These are phyloP conservation scores for Solenodon paradoxus DNA, from an alignment of 2,113 vertebrate species.

Conservation along the genomic window DNA sequence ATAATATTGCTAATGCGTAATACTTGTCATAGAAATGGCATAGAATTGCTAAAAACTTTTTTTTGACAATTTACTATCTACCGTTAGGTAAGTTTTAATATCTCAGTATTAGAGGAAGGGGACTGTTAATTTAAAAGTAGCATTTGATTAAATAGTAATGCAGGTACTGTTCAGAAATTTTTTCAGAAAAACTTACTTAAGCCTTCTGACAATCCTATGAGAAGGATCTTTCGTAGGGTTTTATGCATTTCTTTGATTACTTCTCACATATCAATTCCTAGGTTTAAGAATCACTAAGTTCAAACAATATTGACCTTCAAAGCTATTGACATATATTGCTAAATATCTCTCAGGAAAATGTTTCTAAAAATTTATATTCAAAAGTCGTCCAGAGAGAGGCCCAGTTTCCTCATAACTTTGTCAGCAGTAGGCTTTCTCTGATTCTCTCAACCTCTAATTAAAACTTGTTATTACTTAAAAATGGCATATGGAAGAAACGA, in stretches of 20 bases:
- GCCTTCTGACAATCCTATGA: background rate
- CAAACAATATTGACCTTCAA: background rate
- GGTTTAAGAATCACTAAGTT: background rate
- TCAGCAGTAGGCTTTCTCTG: background rate
- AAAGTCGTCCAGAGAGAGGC: background rate
- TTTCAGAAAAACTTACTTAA: background rate
- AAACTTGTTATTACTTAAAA: slow-evolving; percentile 2
- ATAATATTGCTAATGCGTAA: background rate
- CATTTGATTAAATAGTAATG: background rate
- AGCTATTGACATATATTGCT: background rate
- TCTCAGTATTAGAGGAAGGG: background rate
- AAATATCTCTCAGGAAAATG: background rate
- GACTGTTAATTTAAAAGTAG: background rate
- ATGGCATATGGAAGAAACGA: background rate
- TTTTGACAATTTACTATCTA: background rate
- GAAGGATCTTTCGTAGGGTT: background rate
- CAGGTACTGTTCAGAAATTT: too few species aligned
- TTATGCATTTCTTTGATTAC: background rate
- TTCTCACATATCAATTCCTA: background rate
- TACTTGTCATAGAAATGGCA: background rate
- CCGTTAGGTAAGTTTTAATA: background rate
- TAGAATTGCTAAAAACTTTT: background rate
- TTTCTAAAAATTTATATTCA: background rate
- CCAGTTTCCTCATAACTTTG: background rate
- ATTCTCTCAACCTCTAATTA: background rate